Conservation (phyloP, 2,888 invertebrate species). For the Scaptomyza tumidula region DNA sequence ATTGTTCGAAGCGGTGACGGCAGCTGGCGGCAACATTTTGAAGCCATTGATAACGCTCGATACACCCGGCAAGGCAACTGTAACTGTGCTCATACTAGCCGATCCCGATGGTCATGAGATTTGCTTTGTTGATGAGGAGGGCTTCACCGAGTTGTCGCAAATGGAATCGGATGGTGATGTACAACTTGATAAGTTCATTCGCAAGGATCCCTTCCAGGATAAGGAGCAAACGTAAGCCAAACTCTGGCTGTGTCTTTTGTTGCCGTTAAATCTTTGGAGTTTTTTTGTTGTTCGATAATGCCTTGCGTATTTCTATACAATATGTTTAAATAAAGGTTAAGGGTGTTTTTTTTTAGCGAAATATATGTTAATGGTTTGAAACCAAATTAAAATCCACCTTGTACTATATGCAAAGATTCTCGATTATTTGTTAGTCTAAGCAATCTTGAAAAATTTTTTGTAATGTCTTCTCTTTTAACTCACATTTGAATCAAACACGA, state of each 20-base stretch:
- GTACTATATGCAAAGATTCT: no score
- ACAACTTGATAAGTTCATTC: constrained; percentile 91
- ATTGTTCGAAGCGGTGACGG: constrained; percentile 90
- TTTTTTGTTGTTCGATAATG: no score
- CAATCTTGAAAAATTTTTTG: not conserved
- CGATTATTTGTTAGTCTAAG: not conserved
- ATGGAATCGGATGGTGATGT: constrained; percentile 93
- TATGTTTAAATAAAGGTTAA: not conserved
- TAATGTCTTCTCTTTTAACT: not conserved
- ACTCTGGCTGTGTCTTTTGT: not conserved
- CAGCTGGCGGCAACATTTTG: constrained; percentile 90
- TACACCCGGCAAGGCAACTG: constrained; percentile 98
- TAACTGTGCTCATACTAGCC: constrained; percentile 96
- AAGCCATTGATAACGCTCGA: constrained; percentile 96
- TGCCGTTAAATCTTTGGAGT: not conserved
- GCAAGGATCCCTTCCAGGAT: constrained; percentile 84
- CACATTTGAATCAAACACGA: constrained; percentile 1
- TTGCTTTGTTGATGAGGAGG: constrained; percentile 99
- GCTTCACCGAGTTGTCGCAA: constrained; percentile 93
- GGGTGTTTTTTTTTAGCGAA: constrained; percentile 5
- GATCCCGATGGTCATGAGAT: constrained; percentile 99
- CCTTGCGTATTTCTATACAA: not conserved
- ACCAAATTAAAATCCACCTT: no score
- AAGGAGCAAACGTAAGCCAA: constrained; percentile 35
- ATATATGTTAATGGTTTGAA: not conserved